Evolutionary conservation across 2,797 vertebrate genomes (phyloP), one percentile per base, ranked within the genome.

Genomic region (Heteromormyrus szaboi): DNA sequence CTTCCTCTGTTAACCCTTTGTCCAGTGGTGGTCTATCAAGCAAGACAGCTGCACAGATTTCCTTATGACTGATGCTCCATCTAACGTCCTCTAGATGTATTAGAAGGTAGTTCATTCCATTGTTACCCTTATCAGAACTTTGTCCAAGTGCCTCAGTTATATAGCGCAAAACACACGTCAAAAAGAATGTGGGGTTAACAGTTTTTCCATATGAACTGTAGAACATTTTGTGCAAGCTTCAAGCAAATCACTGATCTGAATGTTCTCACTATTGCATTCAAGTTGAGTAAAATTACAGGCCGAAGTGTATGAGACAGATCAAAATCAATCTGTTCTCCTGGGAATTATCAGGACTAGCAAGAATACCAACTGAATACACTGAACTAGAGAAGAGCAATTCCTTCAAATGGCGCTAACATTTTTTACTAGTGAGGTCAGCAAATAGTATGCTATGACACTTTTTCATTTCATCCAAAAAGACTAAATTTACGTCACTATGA

Each of bases 1-100:
- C 89, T 88, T 92, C 90, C 91, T 90, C 91, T 51, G 25, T 72
- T 65, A 87, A 88, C 65, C 88, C 87, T 87, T 91, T 54, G 54
- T 53, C 90, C 79, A 90, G 88, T 91, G 91, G 90, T 89, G 89
- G 84, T 48, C 62, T 87, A 46, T 51, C 62, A 25, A 89, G 48
- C 59, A 86, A 79, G 85, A 85, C 62, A 88, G 87, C 85, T 76
- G 68, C 72, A 90, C 54, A 85, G 9, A 50, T 22, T 62, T 62
- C 25, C 22, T 54, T 85, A n/a, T 62, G 37, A 72, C 46, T 17
- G 59, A 59, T 12, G 37, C 44, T 25, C n/a, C 7, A 6, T 85
- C 22, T 65, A 89, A 86, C 3, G 83, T 89, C 83, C 83, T 44
- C 46, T 54, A 46, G 25, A 41, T 59, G 17, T 22, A 83, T 54